Conservation (phyloP, 2,888 invertebrate species). For the Falcaria lacertinaria region DNA sequence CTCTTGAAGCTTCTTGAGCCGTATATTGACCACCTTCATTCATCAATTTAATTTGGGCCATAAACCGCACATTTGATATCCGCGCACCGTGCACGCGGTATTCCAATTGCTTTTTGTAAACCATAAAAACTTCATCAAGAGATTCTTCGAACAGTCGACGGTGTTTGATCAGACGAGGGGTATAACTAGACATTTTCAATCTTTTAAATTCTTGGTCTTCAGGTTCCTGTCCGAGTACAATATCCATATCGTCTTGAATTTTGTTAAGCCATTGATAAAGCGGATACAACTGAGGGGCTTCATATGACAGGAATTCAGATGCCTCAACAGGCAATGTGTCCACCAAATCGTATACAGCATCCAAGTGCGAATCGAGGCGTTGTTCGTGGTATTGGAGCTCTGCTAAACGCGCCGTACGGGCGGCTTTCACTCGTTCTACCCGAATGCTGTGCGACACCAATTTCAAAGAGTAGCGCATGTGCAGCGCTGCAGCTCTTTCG, state of each 20-base stretch:
- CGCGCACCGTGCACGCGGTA: constrained; percentile 51
- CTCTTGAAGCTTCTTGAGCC: constrained; percentile 42
- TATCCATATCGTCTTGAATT: constrained; percentile 36
- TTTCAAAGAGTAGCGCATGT: constrained; percentile 55
- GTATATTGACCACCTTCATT: constrained; percentile 53
- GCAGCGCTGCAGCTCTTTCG: constrained; percentile 39
- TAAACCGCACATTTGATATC: constrained; percentile 54
- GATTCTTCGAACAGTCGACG: constrained; percentile 48
- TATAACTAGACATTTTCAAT: constrained; percentile 57
- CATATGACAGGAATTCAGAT: constrained; percentile 36
- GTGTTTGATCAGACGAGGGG: constrained; percentile 44
- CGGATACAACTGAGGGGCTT: constrained; percentile 49
- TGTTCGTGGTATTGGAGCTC: constrained; percentile 50
- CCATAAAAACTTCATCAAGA: constrained; percentile 31
- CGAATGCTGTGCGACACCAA: constrained; percentile 53
- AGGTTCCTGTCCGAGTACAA: constrained; percentile 25
- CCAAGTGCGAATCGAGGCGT: constrained; percentile 50
- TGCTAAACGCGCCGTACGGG: constrained; percentile 37
- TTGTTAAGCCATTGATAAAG: constrained; percentile 38
- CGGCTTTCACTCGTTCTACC: constrained; percentile 48
- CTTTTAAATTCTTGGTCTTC: constrained; percentile 39
- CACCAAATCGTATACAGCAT: constrained; percentile 43
- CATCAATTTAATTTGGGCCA: constrained; percentile 46
- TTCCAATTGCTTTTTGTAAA: constrained; percentile 36
- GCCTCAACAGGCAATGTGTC: constrained; percentile 39